Base-by-base conservation (phyloP, 1,140 invertebrate genomes). In the Drosophila miranda region DNA sequence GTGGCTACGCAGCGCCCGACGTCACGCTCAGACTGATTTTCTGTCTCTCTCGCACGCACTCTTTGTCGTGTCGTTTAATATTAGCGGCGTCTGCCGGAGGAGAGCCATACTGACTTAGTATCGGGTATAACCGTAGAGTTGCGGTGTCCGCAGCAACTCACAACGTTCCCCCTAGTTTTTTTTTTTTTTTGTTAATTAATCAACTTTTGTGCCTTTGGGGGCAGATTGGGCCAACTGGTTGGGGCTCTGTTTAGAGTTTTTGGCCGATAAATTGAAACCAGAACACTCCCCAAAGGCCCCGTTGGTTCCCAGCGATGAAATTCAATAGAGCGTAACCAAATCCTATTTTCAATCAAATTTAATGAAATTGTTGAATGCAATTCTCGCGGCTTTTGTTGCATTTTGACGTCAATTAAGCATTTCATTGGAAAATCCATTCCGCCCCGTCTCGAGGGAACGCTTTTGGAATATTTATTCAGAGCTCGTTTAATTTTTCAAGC, bases 331-430 rank as follows among this genome's bases (percentile, higher is more conserved):
- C 61, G 45, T 38, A 70, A 46, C 53, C 16, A 38, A 68, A 75
- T 63, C 54, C 41, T 59, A 69, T 43, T 54, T 13, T 54, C 63
- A 79, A 75, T 69, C 76, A 79, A 70, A 59, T 55, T 57, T 49
- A 61, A 62, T 62, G 75, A 67, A 63, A 79, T 69, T 75, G 50
- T 58, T 45, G 55, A 50, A 68, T 74, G 75, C 69, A 79, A 70
- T 79, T 70, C 66, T 70, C 66, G 55, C 52, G 42, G 76, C 51
- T 57, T 61, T 71, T 80, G 63, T 64, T 68, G 55, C 57, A 58
- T 66, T 73, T 63, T 69, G 55, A 69, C 64, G 59, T 70, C 76
- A 75, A 80, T 80, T 79, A 75, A 49, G 64, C 53, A 54, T 46
- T 77, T 70, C 57, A 50, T 48, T 68, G 28, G 28, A 41, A 41